Base-by-base conservation (phyloP, 2,113 vertebrate genomes). In the Zingel zingel region DNA sequence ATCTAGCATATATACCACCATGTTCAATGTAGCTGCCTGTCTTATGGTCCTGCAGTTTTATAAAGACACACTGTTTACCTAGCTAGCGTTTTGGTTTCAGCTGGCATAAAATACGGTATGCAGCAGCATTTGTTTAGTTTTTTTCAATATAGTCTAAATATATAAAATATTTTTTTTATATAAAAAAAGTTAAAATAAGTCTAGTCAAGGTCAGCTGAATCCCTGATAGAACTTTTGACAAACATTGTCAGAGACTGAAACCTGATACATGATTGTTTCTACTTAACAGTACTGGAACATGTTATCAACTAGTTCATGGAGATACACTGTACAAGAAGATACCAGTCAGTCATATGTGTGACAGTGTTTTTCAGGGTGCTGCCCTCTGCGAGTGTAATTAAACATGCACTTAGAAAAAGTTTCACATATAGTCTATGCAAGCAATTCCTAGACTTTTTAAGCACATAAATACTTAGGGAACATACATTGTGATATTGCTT, bases 211-310 rank as follows among this genome's bases (percentile, higher is more conserved):
- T 58, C 19, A 69, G 21, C 56, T 76, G 36, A 39, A 39, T 2
- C 16, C 0, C 4, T 45, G 23, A 79, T 27, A 61, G 25, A 74
- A 23, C 23, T 43, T 77, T 74, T 68, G 33, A 72, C 50, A 25
- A 19, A 47, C 19, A 64, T 1, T 56, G 53, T 57, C 43, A 77
- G 53, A 70, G 65, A 54, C 39, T 45, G 21, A 69, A 80, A 89
- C 78, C 89, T 87, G 90, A 89, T 81, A 79, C n/a, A 39, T 81
- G 48, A 73, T 10, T 73, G 39, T 54, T n/a, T 69, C 56, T 43
- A 5, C 43, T 80, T 36, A 63, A 78, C 63, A 77, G 78, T 48
- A 14, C 50, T 54, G 53, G 72, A 87, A 90, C 85, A 84, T 65
- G 69, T 88, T 90, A 89, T 92, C 83, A 83, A 48, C 56, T 10